Evolutionary conservation across 2,888 invertebrate genomes (phyloP), one percentile per base, ranked within the genome.

Genomic region (Drosophila borborema): DNA sequence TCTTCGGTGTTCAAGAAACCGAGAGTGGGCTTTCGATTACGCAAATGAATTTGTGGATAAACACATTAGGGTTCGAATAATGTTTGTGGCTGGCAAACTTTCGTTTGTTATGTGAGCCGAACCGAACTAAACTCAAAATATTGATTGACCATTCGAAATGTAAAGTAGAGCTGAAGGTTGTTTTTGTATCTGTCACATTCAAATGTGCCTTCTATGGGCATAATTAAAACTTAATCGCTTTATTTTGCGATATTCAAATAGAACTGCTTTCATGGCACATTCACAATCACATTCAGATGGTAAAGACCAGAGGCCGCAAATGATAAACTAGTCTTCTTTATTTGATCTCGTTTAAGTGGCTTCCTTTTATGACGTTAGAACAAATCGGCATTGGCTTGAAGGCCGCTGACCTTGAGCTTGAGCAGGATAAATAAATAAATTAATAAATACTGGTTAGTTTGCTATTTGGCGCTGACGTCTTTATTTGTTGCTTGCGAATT

Each of bases 1-100:
- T 87, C 68, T 72, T 36, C 34, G 63, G 46, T 31, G 34, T 71
- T 31, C 23, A 45, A 41, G 73, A 78, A 84, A 85, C 55, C 45
- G 76, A 86, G 64, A 89, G 85, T 86, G 71, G 72, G 71, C 68
- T 56, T 62, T 72, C 82, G 86, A 82, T 82, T 85, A 86, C 81
- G 83, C 65, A 77, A 80, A 75, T 64, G 62, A 68, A n/a, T 75
- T 74, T 74, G 72, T 69, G 86, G 72, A 77, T 77, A 86, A 86
- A 85, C 79, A 81, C 87, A 84, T 82, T 86, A 86, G 82, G 68
- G 28, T 41, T 40, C 76, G 70, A 68, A 62, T 73, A 10, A 59
- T 85, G 63, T 85, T 84, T 84, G 56, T 66, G 63, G 63, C 48
- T 64, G 48, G 62, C 70, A 88, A 88, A 88, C 86, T 85, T 82